Evolutionary conservation across 2,888 invertebrate species (phyloP).

Genomic region (Branchipolynoe longqiensis): DNA sequence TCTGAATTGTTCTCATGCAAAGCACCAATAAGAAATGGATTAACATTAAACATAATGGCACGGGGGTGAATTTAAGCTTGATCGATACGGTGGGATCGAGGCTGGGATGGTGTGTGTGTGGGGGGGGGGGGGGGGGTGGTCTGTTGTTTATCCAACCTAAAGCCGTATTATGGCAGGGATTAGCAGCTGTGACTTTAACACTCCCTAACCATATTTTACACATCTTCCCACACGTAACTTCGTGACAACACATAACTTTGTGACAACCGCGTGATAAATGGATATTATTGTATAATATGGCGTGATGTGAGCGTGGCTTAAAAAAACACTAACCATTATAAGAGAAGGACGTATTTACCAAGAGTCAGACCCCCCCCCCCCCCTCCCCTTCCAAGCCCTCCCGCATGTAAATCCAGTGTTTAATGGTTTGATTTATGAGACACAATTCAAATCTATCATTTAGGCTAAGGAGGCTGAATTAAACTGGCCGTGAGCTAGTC

Average conservation of each 20-base stretch:
- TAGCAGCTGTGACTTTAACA: neutral
- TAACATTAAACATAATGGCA: conserved; percentile 54
- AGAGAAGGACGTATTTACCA: too few relatives aligned
- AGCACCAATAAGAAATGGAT: conserved; percentile 49
- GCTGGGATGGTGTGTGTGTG: too few relatives aligned
- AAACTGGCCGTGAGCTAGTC: too few relatives aligned
- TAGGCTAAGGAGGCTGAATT: too few relatives aligned
- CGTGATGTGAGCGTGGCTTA: too few relatives aligned
- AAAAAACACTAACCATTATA: too few relatives aligned
- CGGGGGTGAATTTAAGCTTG: conserved; percentile 47
- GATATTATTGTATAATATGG: too few relatives aligned
- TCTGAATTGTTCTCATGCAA: conserved; percentile 53
- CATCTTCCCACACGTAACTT: neutral
- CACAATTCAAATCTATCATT: too few relatives aligned
- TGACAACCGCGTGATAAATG: neutral
- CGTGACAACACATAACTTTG: neutral
- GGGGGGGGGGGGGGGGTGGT: neutral
- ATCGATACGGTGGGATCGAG: conserved; percentile 25
- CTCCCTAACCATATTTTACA: neutral
- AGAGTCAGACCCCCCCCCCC: too few relatives aligned
- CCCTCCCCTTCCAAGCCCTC: too few relatives aligned
- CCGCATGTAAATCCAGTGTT: too few relatives aligned
- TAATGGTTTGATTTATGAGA: too few relatives aligned
- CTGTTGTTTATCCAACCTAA: neutral
- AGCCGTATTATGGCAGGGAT: neutral